These are phyloP conservation scores for Protophormia terraenovae DNA, from an alignment of 2,888 invertebrate genomes.

Conservation along the genomic window DNA sequence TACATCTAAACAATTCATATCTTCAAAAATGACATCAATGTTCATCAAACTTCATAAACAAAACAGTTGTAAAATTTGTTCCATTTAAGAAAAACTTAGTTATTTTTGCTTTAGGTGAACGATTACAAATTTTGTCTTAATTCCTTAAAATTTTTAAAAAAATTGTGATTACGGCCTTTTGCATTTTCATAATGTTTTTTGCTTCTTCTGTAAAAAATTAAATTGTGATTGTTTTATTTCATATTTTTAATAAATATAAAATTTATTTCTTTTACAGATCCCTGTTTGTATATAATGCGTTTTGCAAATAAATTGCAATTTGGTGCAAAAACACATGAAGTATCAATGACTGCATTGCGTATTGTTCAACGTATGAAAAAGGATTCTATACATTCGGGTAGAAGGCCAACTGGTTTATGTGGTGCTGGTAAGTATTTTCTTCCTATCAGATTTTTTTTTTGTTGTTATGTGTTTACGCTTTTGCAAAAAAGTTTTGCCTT, in stretches of 20 bases:
- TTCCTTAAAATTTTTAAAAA: too few species aligned
- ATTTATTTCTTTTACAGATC: slow-evolving; percentile 85
- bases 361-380: slow-evolving; percentile 98
- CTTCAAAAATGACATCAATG: too few species aligned
- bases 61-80: too few species aligned
- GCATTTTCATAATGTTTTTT: too few species aligned
- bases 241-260: background rate
- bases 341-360: slow-evolving; percentile 95
- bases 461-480: background rate
- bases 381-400: slow-evolving; percentile 97
- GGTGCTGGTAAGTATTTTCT: slow-evolving; percentile 89
- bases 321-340: slow-evolving; percentile 95
- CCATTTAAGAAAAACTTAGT: too few species aligned
- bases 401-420: slow-evolving; percentile 97
- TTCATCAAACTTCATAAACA: too few species aligned
- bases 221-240: slow-evolving; percentile 1
- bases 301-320: slow-evolving; percentile 97
- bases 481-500: background rate
- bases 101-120: too few species aligned
- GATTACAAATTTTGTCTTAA: too few species aligned
- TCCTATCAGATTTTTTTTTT: background rate
- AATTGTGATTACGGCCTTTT: too few species aligned
- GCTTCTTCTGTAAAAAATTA: too few species aligned
- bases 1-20: too few species aligned
- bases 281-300: slow-evolving; percentile 96